phyloP scores from a whole-genome alignment of 2,113 vertebrate genomes.

The Pelobates fuscus region DNA sequence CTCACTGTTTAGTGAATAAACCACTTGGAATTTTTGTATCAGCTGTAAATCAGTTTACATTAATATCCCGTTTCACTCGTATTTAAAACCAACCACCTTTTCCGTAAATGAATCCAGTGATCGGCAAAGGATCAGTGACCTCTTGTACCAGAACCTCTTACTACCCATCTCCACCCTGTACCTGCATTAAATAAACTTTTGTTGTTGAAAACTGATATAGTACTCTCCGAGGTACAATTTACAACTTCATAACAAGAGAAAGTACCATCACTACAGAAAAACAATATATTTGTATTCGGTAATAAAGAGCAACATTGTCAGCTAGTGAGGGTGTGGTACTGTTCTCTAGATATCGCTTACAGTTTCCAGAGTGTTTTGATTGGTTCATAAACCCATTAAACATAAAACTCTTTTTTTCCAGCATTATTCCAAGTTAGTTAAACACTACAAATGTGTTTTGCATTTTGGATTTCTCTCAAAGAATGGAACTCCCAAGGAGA shows the following conservation, averaged over 20 bases:
- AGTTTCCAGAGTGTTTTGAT: slow-evolving; percentile 4
- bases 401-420: background rate
- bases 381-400: slow-evolving; percentile 3
- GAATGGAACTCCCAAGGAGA: background rate
- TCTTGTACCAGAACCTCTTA: background rate
- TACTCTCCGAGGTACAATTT: background rate
- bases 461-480: background rate
- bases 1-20: no score
- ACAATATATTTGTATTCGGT: background rate
- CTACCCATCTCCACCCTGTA: background rate
- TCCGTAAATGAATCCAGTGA: background rate
- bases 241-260: background rate
- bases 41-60: no score
- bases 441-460: background rate
- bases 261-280: background rate
- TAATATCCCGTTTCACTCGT: background rate
- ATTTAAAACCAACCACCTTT: background rate
- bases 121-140: background rate
- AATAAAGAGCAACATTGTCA: slow-evolving; percentile 9
- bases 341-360: slow-evolving; percentile 23
- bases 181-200: background rate
- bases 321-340: background rate
- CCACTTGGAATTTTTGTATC: no score
- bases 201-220: background rate
- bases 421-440: background rate